phyloP scores from a whole-genome alignment of 2,113 vertebrate species.

The Petromus typicus region DNA sequence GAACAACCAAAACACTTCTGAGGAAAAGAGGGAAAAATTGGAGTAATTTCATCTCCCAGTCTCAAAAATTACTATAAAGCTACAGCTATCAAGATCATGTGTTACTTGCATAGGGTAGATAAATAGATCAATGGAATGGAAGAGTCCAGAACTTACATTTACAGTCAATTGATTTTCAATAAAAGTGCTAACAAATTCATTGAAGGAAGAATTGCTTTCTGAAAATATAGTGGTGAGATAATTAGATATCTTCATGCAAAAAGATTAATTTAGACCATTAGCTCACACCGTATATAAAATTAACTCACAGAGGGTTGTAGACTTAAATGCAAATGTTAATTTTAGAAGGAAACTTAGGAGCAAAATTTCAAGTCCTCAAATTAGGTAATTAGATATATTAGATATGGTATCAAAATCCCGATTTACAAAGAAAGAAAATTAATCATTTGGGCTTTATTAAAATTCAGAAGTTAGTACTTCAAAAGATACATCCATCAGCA shows the following conservation, averaged over 20 bases:
- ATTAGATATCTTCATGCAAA: not conserved
- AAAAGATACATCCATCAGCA: constrained; percentile 9
- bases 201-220: constrained; percentile 12
- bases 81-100: constrained; percentile 5
- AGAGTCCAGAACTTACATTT: constrained; percentile 22
- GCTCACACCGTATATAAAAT: not conserved
- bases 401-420: constrained; percentile 3
- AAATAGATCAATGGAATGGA: not conserved
- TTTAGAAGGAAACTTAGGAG: constrained; percentile 37
- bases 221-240: not conserved
- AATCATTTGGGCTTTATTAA: not conserved
- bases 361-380: constrained; percentile 12
- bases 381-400: constrained; percentile 35
- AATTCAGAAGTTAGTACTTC: constrained; percentile 14
- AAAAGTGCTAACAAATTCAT: constrained; percentile 23
- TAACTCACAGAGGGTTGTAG: not conserved
- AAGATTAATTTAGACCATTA: constrained; percentile 26
- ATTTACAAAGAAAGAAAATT: not conserved
- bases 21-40: not conserved
- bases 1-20: constrained; percentile 21
- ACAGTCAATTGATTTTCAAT: constrained; percentile 18
- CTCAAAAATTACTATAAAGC: constrained; percentile 52
- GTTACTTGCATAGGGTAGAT: not conserved
- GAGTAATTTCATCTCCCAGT: not conserved
- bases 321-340: not conserved